phyloP scores from a whole-genome alignment of 2,797 vertebrate species.

The Gadopsis marmoratus region DNA sequence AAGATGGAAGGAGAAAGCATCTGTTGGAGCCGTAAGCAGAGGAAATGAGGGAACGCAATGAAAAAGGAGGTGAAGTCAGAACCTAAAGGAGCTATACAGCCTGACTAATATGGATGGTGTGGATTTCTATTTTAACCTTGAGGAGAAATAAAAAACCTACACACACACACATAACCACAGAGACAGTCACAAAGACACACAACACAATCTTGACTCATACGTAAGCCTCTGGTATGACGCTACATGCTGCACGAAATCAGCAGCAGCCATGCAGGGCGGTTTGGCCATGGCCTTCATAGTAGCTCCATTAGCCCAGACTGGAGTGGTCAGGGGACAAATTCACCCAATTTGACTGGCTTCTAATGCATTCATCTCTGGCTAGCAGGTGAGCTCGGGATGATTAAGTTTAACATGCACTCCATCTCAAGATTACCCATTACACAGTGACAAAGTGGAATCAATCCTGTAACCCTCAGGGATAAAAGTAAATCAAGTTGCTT shows the following conservation, averaged over 20 bases:
- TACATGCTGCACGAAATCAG: slow-evolving; percentile 43
- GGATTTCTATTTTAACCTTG: slow-evolving; percentile 59
- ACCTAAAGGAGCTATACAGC: slow-evolving; percentile 40
- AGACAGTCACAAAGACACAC: neutral
- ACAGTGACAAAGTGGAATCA: slow-evolving; percentile 42
- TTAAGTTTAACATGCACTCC: slow-evolving; percentile 61
- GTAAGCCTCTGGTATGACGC: slow-evolving; percentile 46
- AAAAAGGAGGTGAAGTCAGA: slow-evolving; percentile 6
- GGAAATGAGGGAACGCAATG: slow-evolving; percentile 24
- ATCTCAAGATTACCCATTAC: slow-evolving; percentile 46
- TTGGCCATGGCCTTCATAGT: slow-evolving; percentile 33
- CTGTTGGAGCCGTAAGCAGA: slow-evolving; percentile 3
- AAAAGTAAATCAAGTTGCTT: slow-evolving; percentile 20
- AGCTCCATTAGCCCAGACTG: slow-evolving; percentile 56
- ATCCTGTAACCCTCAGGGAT: slow-evolving; percentile 10
- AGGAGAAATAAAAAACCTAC: slow-evolving; percentile 43
- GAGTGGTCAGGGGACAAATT: slow-evolving; percentile 35
- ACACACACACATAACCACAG: slow-evolving; percentile 14
- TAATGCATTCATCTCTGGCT: slow-evolving; percentile 69
- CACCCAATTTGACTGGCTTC: slow-evolving; percentile 68
- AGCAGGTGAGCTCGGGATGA: slow-evolving; percentile 35
- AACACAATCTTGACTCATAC: slow-evolving; percentile 31
- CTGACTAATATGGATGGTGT: slow-evolving; percentile 47
- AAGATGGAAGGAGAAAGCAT: slow-evolving; percentile 24
- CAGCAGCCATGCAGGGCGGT: slow-evolving; percentile 22